A percentile compares a stretch with the other conserved stretches of the same genome.
Evolutionary conservation across 1,140 invertebrate genomes (phyloP).

Genomic region (Neoseiulus cucumeris): DNA sequence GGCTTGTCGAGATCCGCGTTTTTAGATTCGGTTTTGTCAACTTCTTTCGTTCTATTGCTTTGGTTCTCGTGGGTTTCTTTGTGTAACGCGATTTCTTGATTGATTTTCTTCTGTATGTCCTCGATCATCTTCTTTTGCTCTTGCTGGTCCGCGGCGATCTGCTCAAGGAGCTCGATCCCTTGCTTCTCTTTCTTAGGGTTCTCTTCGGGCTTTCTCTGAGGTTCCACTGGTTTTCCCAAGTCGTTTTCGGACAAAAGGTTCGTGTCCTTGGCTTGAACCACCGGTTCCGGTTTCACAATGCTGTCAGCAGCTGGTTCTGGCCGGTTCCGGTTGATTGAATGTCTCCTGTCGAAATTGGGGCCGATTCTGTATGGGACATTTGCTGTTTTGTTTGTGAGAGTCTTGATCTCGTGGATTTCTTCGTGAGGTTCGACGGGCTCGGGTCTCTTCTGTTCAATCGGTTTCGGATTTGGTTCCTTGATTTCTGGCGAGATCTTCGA

Average conservation of each 20-base stretch:
- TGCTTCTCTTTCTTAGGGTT: not conserved
- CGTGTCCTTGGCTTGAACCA: no score
- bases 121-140: conserved; percentile 9
- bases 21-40: no score
- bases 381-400: not conserved
- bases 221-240: no score
- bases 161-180: not conserved
- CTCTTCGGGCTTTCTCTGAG: no score
- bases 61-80: not conserved
- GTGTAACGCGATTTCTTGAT: not conserved
- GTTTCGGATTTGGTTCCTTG: not conserved
- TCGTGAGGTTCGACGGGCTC: not conserved
- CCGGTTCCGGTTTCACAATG: no score
- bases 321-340: not conserved
- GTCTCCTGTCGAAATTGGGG: not conserved
- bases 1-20: no score
- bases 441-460: not conserved
- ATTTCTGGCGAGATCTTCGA: not conserved
- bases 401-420: not conserved
- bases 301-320: not conserved
- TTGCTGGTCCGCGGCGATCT: not conserved
- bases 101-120: conserved; percentile 4
- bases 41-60: not conserved
- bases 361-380: not conserved
- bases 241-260: no score